Base-by-base conservation (phyloP, 2,888 invertebrate genomes). In the Polymixis lichenea region DNA sequence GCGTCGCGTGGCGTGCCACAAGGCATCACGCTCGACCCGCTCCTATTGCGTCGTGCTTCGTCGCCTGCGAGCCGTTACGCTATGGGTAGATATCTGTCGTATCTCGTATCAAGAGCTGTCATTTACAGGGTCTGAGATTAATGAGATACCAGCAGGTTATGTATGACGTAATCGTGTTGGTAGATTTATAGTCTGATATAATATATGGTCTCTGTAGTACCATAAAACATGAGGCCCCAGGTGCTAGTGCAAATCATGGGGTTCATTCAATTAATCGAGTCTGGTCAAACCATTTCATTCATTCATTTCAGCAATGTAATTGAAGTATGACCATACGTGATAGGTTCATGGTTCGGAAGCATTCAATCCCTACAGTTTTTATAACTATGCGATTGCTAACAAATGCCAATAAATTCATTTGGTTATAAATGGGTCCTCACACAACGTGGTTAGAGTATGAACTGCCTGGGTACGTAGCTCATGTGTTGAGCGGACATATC, bases 1-100 rank as follows among this genome's bases (percentile, higher is more conserved):
- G 67, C 73, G 60, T 56, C 55, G 66, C 55, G 25, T 72, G 72
- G 80, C 64, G 55, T 78, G 53, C 78, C 64, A 75, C 78, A 25
- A 56, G 64, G 78, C 46, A 58, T 72, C 46, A 64, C 64, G 49
- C 78, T 28, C 46, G 19, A 58, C 53, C 73, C 80, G 51, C 62
- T 69, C n/a, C 32, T 64, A 74, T 69, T 73, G 22, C 68, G 60
- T 64, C 55, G 38, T 60, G 53, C 19, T 79, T 38, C 49, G 56
- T 38, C 58, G 64, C 67, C 53, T 25, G 15, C 38, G 38, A 65
- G 56, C 53, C 28, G 80, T 64, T 80, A 73, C 67, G 78, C 62
- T 53, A 17, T 55, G 6, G 38, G 32, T 32, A 4, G 17, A 11
- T 73, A 43, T 53, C 28, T 38, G n/a, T 75, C 56, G 28, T 55